A percentile compares a stretch with the other conserved stretches of the same genome.
Conservation (phyloP, 1,140 invertebrate genomes). For the Maconellicoccus hirsutus region DNA sequence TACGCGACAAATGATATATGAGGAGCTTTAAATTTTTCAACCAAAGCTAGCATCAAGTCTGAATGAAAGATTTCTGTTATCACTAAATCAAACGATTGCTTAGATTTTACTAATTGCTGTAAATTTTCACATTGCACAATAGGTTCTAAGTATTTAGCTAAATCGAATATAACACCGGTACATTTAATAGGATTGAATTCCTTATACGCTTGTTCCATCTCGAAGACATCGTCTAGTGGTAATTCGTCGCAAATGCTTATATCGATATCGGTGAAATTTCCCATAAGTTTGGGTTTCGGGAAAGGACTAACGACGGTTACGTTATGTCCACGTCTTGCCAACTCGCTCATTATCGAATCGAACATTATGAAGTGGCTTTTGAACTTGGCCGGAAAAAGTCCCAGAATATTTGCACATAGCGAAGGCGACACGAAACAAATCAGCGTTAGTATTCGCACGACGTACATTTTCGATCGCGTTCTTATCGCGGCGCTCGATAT, state of each 20-base stretch:
- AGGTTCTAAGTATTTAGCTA: not conserved
- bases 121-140: not conserved
- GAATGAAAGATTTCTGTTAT: conserved; percentile 31
- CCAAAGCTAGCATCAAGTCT: conserved; percentile 30
- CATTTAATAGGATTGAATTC: not conserved
- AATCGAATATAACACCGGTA: not conserved
- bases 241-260: not conserved
- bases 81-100: conserved; percentile 32
- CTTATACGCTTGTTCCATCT: not conserved
- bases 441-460: not conserved
- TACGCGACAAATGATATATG: conserved; percentile 45
- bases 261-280: not conserved
- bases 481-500: no score
- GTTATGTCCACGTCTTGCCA: conserved; percentile 34
- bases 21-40: conserved; percentile 36
- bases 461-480: not conserved
- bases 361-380: conserved; percentile 35
- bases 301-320: conserved; percentile 31
- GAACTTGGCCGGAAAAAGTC: conserved; percentile 30
- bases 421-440: not conserved
- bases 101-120: not conserved
- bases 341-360: conserved; percentile 31
- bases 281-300: not conserved
- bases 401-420: conserved; percentile 29
- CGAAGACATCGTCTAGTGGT: not conserved